A percentile compares a stretch with the other conserved stretches of the same genome.
Evolutionary conservation across 2,888 invertebrate species (phyloP).

Genomic region (Julus scandinavius): DNA sequence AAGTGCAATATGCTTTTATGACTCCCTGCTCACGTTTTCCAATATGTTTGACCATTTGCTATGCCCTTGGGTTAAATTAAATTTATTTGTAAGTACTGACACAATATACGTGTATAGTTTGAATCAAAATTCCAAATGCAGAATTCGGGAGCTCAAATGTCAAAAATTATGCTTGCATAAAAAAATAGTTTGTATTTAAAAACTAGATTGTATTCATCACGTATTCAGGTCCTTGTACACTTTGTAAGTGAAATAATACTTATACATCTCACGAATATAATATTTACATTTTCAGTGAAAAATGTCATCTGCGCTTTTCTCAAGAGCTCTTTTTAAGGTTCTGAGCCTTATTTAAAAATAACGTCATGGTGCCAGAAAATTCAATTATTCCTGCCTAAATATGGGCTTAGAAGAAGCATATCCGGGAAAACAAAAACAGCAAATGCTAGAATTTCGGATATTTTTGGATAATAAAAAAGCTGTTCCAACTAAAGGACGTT

Average conservation of each 20-base stretch:
- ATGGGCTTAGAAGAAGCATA: not conserved
- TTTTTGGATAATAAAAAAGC: no score
- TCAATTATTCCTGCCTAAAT: not conserved
- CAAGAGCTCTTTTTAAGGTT: not conserved
- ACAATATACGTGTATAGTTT: not conserved
- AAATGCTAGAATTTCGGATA: not conserved
- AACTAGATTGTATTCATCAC: not conserved
- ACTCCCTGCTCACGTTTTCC: conserved; percentile 42
- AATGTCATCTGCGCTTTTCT: conserved; percentile 5
- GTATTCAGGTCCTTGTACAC: not conserved
- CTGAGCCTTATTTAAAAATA: conserved; percentile 9
- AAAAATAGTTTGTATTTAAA: not conserved
- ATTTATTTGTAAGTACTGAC: conserved; percentile 35
- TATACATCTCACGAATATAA: not conserved
- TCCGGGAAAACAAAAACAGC: not conserved
- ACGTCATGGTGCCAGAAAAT: conserved; percentile 13
- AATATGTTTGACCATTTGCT: conserved; percentile 34
- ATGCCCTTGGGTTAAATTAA: conserved; percentile 42
- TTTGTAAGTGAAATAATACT: not conserved
- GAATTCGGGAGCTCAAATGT: not conserved
- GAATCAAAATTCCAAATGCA: not conserved
- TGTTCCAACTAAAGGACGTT: no score
- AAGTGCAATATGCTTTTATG: conserved; percentile 5
- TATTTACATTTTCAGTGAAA: conserved; percentile 12
- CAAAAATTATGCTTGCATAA: not conserved